Conservation (phyloP, 1,140 invertebrate genomes). For the Drosophila auraria region DNA sequence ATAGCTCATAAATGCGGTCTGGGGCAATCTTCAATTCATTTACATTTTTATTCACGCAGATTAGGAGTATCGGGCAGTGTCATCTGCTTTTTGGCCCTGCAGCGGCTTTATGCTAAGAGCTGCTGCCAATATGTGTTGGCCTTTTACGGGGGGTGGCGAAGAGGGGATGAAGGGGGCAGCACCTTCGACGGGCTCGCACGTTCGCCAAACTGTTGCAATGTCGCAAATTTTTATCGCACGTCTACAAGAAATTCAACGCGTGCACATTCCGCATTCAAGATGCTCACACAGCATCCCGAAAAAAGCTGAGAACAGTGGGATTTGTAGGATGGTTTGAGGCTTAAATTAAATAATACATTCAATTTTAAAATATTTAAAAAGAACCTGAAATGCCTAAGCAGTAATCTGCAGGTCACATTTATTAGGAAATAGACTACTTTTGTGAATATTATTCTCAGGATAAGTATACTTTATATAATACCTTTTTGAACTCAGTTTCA, state of each 20-base stretch:
- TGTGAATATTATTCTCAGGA: no score
- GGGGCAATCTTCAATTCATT: constrained; percentile 82
- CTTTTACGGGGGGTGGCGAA: background rate
- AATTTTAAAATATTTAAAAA: no score
- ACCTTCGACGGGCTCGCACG: constrained; percentile 62
- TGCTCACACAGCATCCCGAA: constrained; percentile 59
- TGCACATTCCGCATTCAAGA: constrained; percentile 79
- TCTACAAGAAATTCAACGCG: constrained; percentile 84
- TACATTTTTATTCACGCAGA: constrained; percentile 84
- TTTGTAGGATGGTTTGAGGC: no score
- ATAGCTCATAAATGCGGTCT: constrained; percentile 69
- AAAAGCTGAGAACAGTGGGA: constrained; percentile 11
- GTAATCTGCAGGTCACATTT: no score
- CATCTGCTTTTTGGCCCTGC: constrained; percentile 67
- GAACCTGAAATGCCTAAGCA: no score
- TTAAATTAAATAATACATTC: background rate
- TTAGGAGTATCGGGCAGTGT: constrained; percentile 78
- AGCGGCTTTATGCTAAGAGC: constrained; percentile 71
- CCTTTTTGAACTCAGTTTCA: no score
- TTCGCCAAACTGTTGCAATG: constrained; percentile 82
- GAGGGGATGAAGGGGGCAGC: constrained; percentile 16
- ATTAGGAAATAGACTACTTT: no score
- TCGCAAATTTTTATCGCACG: constrained; percentile 84
- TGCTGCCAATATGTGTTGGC: constrained; percentile 54
- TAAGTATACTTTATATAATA: no score